These are phyloP conservation scores for Patella depressa DNA, from an alignment of 2,888 invertebrate species.

Conservation along the genomic window DNA sequence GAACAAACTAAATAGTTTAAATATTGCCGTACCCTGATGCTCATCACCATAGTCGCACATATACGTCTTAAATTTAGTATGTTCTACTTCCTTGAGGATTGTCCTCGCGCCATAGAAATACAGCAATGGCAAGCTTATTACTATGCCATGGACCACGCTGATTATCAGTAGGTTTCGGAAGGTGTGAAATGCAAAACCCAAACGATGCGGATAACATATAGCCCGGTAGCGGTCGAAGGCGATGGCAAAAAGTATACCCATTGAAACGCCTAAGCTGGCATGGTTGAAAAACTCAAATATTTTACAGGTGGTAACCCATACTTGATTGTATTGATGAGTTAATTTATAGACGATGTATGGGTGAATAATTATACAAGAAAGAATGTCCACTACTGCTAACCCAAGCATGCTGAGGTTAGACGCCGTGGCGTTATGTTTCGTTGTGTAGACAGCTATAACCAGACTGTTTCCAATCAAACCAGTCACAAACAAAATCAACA, in stretches of 20 bases:
- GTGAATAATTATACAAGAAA: conserved; percentile 41
- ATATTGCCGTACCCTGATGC: conserved; percentile 26
- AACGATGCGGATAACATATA: conserved; percentile 43
- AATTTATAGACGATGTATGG: conserved; percentile 45
- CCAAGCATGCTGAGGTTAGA: conserved; percentile 39
- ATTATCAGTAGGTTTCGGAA: conserved; percentile 26
- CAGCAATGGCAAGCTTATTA: conserved; percentile 33
- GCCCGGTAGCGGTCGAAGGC: conserved; percentile 46
- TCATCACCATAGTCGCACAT: conserved; percentile 36
- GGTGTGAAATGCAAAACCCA: background rate
- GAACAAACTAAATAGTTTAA: conserved; percentile 27
- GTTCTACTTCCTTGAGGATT: background rate
- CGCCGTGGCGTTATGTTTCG: conserved; percentile 30
- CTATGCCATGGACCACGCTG: conserved; percentile 10
- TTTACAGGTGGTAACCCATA: conserved; percentile 39
- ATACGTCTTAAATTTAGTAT: conserved; percentile 23
- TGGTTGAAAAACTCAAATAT: conserved; percentile 45
- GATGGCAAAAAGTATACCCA: conserved; percentile 33
- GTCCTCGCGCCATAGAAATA: conserved; percentile 42
- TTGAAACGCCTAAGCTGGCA: conserved; percentile 34
- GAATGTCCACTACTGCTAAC: conserved; percentile 43
- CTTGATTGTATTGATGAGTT: conserved; percentile 38
- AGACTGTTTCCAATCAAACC: conserved; percentile 42
- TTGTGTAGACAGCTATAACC: conserved; percentile 39
- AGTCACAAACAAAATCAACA: conserved; percentile 37